Evolutionary conservation across 53 echinoderm and acorn worm genomes (phyloP).

Genomic region (Henricia sp.): DNA sequence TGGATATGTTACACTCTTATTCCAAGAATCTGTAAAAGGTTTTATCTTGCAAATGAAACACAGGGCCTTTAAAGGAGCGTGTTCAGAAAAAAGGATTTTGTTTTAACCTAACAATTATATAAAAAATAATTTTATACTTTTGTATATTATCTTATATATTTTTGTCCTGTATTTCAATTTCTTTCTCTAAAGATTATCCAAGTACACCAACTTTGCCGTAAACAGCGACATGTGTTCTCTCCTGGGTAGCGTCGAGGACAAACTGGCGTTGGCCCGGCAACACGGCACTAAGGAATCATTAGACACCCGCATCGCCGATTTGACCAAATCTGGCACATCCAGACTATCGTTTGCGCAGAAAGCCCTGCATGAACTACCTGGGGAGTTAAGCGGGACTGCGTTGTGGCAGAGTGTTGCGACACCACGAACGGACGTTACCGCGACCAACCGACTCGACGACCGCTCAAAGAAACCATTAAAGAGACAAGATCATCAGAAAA

Average conservation of each 20-base stretch:
- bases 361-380: constrained; percentile 74
- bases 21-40: no score
- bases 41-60: no score
- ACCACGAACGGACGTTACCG: constrained; percentile 48
- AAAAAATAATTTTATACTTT: no score
- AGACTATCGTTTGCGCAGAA: constrained; percentile 23
- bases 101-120: no score
- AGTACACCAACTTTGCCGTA: constrained; percentile 79
- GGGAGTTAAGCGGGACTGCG: constrained; percentile 95
- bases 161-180: no score
- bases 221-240: constrained; percentile 70
- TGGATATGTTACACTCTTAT: no score
- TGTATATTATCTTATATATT: no score
- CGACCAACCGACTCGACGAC: constrained; percentile 58
- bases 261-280: constrained; percentile 82
- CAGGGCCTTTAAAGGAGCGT: no score
- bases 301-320: constrained; percentile 72
- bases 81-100: no score
- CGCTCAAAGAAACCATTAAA: constrained; percentile 23
- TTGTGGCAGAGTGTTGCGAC: constrained; percentile 78
- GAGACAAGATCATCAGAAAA: constrained; percentile 74
- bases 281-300: constrained; percentile 87
- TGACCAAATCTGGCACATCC: constrained; percentile 56
- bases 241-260: constrained; percentile 80
- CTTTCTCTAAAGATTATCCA: constrained; percentile 65